Base-by-base conservation (phyloP, 2,113 vertebrate species). In the Lophius piscatorius region DNA sequence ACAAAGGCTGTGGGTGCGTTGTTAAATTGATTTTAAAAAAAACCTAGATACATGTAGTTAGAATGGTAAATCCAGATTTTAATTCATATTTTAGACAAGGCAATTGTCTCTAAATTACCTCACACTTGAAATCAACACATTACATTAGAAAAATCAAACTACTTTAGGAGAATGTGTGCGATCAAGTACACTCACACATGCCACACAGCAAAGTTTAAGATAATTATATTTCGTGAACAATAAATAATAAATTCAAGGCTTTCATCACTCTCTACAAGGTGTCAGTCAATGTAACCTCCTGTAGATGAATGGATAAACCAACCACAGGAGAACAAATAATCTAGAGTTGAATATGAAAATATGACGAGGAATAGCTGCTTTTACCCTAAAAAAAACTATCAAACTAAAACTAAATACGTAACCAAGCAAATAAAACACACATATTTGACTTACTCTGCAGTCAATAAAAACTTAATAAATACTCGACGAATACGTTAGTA, bases 171-270 rank as follows among this genome's bases (percentile, higher is more conserved):
- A 6, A 24, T 13, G 26, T 20, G 4, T 46, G 21, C 13, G 28
- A 39, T 26, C 0, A 28, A 18, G 3, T 1, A 8, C 6, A 17
- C 1, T 54, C 2, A 28, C 8, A 23, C 10, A 42, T 35, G 4
- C 13, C 10, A 11, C 6, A 29, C 1, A 17, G 35, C 42, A 67
- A 62, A 62, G 26, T 62, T 22, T 33, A n/a, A 34, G 11, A 40
- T 17, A 9, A 42, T 54, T 29, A 8, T 35, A 66, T 29, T 11
- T 2, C 22, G 10, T 10, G 12, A 22, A 9, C 1, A 26, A 49
- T 1, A 1, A 48, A 0, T 2, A 24, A 3, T 45, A 8, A 45
- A 18, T 26, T 38, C 0, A 52, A 24, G 23, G 31, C 58, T 52
- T 63, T 4, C 3, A 60, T 61, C 20, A 31, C 24, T 54, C 6